Evolutionary conservation across 2,113 vertebrate genomes (phyloP), one percentile per base, ranked within the genome.

Genomic region (Neoarius graeffei): DNA sequence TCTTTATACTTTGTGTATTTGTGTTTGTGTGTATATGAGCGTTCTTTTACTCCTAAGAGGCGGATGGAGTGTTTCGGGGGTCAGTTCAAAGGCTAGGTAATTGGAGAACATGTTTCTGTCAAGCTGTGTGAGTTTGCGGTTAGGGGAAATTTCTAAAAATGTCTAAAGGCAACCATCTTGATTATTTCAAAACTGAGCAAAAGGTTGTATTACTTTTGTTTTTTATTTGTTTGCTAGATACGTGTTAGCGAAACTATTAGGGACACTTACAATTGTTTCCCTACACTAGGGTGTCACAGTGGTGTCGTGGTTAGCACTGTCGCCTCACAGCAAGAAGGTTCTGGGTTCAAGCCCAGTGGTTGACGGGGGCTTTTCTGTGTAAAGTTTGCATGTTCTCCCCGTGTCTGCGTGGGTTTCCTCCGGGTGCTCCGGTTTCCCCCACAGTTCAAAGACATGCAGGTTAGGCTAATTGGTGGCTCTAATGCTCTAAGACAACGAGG

Each of bases 1-100:
- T 86, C 74, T 23, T 30, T 79, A 20, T 56, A 19, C 19, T 35
- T 73, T 71, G 14, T 81, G 54, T 83, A 23, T 67, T 48, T 82
- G 52, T 74, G 59, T 23, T 69, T 86, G 27, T 83, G 52, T 86
- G 77, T 76, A 87, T 86, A 67, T 86, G 85, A 89, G 74, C 86
- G 88, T 66, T 62, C 85, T 91, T 91, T 11, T 23, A 35, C 17
- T 67, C 82, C 67, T 69, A 42, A 80, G 62, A n/a, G 48, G 86
- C 86, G 48, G 80, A 86, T 62, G 30, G 54, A 35, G 74, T 89
- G 82, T 81, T 93, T 91, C 90, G 27, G 59, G 50, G 73, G 74
- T 66, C 73, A 54, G 35, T 64, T 30, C n/a, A 42, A 79, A 54
- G 64, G 27, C 67, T 25, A 48, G 52, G 77, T 57, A 59, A 77